phyloP scores from a whole-genome alignment of 2,888 invertebrate genomes.

The Andricus curvator region DNA sequence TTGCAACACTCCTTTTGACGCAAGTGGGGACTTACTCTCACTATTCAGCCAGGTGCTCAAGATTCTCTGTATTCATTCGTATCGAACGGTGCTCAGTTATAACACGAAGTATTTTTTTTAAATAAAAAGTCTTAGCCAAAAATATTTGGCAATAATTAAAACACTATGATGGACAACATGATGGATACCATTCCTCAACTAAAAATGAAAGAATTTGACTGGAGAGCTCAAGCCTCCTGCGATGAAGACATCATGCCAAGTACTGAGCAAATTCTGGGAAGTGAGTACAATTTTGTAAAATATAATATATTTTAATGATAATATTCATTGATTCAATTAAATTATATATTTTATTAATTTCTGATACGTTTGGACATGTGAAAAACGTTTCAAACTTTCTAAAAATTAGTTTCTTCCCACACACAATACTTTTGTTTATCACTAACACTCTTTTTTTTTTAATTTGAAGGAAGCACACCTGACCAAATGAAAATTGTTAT shows the following conservation, averaged over 20 bases:
- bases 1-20: slow-evolving; percentile 30
- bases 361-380: background rate
- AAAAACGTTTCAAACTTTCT: background rate
- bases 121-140: background rate
- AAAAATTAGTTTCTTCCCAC: background rate
- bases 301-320: background rate
- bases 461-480: background rate
- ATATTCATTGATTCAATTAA: background rate
- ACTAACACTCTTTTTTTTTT: background rate
- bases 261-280: slow-evolving; percentile 69
- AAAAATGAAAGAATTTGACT: slow-evolving; percentile 37
- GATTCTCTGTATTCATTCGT: slow-evolving; percentile 32
- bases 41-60: slow-evolving; percentile 21
- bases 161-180: background rate
- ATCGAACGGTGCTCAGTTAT: slow-evolving; percentile 21
- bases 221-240: slow-evolving; percentile 56
- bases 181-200: slow-evolving; percentile 10
- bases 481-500: no score
- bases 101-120: background rate
- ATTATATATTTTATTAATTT: background rate
- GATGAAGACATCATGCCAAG: slow-evolving; percentile 67
- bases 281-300: slow-evolving; percentile 65
- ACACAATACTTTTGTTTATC: background rate
- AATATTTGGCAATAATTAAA: slow-evolving; percentile 9
- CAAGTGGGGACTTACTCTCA: slow-evolving; percentile 40